Base-by-base conservation (phyloP, 2,797 vertebrate species). In the Vultur gryphus region DNA sequence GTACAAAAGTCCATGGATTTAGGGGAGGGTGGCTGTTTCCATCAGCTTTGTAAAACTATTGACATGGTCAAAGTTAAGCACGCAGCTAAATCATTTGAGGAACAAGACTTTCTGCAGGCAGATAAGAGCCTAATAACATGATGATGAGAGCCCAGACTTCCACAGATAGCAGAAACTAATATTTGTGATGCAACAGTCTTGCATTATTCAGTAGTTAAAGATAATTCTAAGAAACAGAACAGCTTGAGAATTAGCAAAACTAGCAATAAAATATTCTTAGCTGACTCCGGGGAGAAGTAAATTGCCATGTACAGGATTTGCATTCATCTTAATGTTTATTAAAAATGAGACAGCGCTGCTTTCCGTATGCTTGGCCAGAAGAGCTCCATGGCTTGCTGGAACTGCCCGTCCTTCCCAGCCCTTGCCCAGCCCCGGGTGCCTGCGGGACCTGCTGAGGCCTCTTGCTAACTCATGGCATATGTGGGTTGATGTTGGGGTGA, bases 181-280 rank as follows among this genome's bases (percentile, higher is more conserved):
- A 94, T 95, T 95, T 90, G 93, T 93, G 96, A 94, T 95, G 94
- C 83, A 85, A 90, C 88, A 57, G n/a, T n/a, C 66, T 87, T 95
- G 91, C 88, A 96, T 97, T 95, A 97, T 97, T 96, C 94, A 95
- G 86, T 67, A 90, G 91, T 72, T 95, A 96, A 93, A 97, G 81
- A 97, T 94, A 95, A 97, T 93, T 87, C 88, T 75, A 80, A 95
- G 94, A 89, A 95, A 95, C 58, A 84, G 91, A 95, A 82, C 94
- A 95, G 94, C 91, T 94, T 94, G 93, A 96, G 91, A 95, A 96
- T 95, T 97, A 96, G 94, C 88, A 94, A 97, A 96, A 95, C 95
- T 43, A 91, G 94, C 93, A 95, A 94, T 87, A 94, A 95, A 96
- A 96, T 90, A 96, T 92, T 95, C 91, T 79, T 90, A 79, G 95